Conservation (phyloP, 2,113 vertebrate species). For the Camelus bactrianus region DNA sequence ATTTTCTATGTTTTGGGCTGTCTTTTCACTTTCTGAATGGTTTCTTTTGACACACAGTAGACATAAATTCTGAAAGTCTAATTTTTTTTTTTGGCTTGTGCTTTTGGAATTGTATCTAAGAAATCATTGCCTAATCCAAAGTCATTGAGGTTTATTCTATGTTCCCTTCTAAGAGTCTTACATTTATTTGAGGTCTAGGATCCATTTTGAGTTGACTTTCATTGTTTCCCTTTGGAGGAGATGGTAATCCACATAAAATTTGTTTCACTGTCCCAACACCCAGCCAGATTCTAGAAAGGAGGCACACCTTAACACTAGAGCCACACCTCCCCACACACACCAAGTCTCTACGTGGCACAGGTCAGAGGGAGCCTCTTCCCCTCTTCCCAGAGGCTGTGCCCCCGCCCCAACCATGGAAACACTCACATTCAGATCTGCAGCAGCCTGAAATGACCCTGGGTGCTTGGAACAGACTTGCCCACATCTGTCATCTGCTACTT, state of each 20-base stretch:
- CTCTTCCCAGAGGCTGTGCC: neutral
- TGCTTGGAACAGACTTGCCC: neutral
- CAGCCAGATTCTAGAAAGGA: neutral
- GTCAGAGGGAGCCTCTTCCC: too few species aligned
- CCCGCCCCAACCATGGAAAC: neutral
- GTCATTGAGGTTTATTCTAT: neutral
- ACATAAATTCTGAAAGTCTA: neutral
- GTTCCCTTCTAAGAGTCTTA: neutral
- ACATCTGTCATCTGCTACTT: neutral
- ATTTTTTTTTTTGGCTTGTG: neutral
- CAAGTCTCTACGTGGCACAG: accelerated
- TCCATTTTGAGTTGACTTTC: neutral
- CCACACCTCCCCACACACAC: neutral
- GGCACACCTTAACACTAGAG: neutral
- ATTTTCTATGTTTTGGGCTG: neutral
- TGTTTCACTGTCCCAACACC: neutral
- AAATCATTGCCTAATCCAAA: neutral
- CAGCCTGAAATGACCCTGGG: accelerated
- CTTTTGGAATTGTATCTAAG: neutral
- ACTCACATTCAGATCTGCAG: neutral
- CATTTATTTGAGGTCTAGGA: neutral
- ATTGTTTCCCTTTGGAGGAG: neutral
- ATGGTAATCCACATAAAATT: neutral
- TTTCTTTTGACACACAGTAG: neutral
- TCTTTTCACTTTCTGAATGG: neutral